Base-by-base conservation (phyloP, 1,140 invertebrate species). In the Myzus persicae region DNA sequence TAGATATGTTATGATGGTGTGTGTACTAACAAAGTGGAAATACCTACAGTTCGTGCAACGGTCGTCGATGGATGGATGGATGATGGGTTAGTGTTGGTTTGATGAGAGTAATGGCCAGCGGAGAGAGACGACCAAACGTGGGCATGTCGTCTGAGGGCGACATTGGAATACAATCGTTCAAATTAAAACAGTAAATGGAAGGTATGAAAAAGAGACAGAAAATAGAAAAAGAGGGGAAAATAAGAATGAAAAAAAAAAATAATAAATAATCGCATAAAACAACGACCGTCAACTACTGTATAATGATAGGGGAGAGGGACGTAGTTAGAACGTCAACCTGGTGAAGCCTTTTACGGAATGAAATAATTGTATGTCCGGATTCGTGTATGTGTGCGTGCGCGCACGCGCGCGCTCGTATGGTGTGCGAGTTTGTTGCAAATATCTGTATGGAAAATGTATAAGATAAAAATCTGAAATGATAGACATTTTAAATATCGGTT, bases 101-200 rank as follows among this genome's bases (percentile, higher is more conserved):
- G 90, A 91, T 20, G 67, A 91, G 90, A 91, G 59, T 91, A 91
- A 91, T 91, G 90, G 90, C 54, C 59, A 91, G 51, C 51, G 90
- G 67, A 44, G 26, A 67, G 59, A 91, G 59, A 91, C 90, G 67
- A 91, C 90, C 90, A 91, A 91, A 91, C 90, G 90, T 91, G 90
- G 90, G 20, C 90, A 91, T 91, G 90, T 44, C 59, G 90, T 91
- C 59, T 91, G 90, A 91, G 90, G 90, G 90, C 90, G 90, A 81
- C 90, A 91, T 91, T 91, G 90, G 90, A 91, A 76, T 91, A 91
- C 90, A 91, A 91, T 91, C 90, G 90, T 76, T 81, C 90, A 81
- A 91, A 91, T 91, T 91, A 91, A 91, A 91, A 91, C 59, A 76
- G 67, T 89, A 54, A 38, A 89, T 24, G 88, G 88, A 51, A 36